A percentile compares a stretch with the other conserved stretches of the same genome.
phyloP scores from a whole-genome alignment of 2,888 invertebrate species.

The Amphimallon solstitiale region DNA sequence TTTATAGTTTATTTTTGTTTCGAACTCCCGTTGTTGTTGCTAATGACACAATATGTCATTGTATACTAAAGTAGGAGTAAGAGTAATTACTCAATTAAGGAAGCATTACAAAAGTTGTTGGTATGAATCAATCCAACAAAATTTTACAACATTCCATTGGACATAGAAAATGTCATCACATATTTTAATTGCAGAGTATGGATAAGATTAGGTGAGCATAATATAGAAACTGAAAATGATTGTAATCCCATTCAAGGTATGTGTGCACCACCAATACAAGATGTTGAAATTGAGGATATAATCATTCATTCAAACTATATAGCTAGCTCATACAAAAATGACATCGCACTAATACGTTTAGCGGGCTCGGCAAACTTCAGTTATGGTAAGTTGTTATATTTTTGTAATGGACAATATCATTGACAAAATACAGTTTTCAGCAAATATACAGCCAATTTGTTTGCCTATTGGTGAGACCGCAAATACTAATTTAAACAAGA shows the following conservation, averaged over 20 bases:
- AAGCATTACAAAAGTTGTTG: no score
- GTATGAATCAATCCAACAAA: no score
- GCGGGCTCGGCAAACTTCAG: conserved; percentile 43
- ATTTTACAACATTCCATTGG: no score
- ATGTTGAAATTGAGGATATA: conserved; percentile 65
- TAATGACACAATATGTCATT: no score
- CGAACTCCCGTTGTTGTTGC: no score
- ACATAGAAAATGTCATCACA: no score
- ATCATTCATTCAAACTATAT: conserved; percentile 68
- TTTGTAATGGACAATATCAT: conserved; percentile 19
- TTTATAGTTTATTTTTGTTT: no score
- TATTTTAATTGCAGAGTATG: conserved; percentile 65
- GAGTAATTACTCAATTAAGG: no score
- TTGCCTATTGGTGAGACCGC: conserved; percentile 59
- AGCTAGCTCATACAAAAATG: conserved; percentile 65
- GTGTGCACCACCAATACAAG: conserved; percentile 65
- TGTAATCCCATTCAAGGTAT: conserved; percentile 57
- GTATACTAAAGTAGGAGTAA: no score
- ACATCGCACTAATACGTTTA: conserved; percentile 68
- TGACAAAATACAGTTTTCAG: conserved; percentile 51
- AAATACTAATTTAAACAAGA: conserved; percentile 61
- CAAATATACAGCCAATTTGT: conserved; percentile 63
- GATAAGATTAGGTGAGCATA: conserved; percentile 74
- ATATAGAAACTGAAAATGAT: conserved; percentile 62
- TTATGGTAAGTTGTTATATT: conserved; percentile 45